Conservation (phyloP, 2,113 vertebrate species). For the Aphyosemion australe region DNA sequence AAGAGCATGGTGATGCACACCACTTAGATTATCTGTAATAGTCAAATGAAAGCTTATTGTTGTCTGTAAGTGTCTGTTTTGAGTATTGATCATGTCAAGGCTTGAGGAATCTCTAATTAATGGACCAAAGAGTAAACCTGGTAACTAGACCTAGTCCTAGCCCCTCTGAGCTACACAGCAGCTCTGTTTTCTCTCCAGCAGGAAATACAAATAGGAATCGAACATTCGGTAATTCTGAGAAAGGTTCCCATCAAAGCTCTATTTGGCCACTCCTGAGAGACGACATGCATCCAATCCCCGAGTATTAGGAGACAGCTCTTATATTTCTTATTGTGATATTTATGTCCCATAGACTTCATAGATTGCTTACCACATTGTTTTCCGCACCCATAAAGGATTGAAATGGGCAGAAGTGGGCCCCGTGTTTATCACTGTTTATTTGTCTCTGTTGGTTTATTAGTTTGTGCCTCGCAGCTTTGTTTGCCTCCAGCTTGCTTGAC, state of each 20-base stretch:
- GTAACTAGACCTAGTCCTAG: too few species aligned
- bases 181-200: conserved; percentile 23
- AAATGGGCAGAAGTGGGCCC: conserved; percentile 64
- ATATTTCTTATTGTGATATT: conserved; percentile 72
- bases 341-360: conserved; percentile 59
- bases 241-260: conserved; percentile 62
- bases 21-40: too few species aligned
- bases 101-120: too few species aligned
- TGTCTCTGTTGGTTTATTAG: conserved; percentile 75
- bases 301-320: conserved; percentile 51
- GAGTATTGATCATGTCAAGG: too few species aligned
- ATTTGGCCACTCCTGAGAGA: conserved; percentile 62
- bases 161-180: conserved; percentile 31
- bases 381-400: conserved; percentile 58
- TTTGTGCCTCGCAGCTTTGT: conserved; percentile 68
- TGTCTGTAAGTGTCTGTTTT: too few species aligned
- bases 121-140: too few species aligned
- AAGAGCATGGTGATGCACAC: too few species aligned
- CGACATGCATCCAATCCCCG: conserved; percentile 47
- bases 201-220: conserved; percentile 48
- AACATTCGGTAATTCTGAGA: conserved; percentile 58
- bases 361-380: conserved; percentile 69
- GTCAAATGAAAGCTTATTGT: too few species aligned
- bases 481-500: conserved; percentile 78
- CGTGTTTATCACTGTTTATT: conserved; percentile 75